A percentile compares a stretch with the other conserved stretches of the same genome.
Conservation (phyloP, 2,888 invertebrate species). For the Cheilosia vernalis region DNA sequence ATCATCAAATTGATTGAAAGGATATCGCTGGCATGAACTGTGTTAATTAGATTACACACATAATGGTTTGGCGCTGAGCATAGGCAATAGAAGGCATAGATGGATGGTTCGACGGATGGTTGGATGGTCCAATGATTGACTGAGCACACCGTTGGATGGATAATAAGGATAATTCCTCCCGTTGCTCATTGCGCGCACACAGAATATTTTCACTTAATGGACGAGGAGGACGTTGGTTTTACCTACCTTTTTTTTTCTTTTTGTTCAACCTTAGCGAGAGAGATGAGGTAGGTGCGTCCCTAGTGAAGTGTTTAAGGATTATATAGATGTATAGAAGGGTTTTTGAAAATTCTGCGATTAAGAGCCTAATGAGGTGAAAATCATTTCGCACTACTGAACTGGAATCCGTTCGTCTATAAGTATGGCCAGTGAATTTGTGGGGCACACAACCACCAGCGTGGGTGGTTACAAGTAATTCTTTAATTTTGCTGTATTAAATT, state of each 20-base stretch:
- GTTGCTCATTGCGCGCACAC: conserved; percentile 75
- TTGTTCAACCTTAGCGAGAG: not conserved
- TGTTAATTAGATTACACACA: conserved; percentile 75
- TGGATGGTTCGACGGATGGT: conserved; percentile 37
- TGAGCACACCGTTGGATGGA: conserved; percentile 66
- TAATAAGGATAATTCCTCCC: conserved; percentile 73
- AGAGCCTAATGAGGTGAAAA: conserved; percentile 72
- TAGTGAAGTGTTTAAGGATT: conserved; percentile 71
- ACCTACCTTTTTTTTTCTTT: too few species aligned
- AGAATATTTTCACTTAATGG: conserved; percentile 55
- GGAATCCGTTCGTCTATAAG: conserved; percentile 69
- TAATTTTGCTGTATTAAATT: not conserved
- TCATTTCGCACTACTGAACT: conserved; percentile 73
- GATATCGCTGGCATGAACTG: conserved; percentile 75
- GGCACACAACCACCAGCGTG: conserved; percentile 8
- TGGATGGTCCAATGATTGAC: conserved; percentile 59
- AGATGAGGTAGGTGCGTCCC: conserved; percentile 68
- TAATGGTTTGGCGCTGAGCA: conserved; percentile 48
- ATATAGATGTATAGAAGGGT: not conserved
- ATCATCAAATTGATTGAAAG: conserved; percentile 75
- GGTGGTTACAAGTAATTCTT: not conserved
- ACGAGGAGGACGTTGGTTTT: not conserved
- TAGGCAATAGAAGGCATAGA: conserved; percentile 22
- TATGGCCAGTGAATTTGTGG: conserved; percentile 71
- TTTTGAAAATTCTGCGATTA: conserved; percentile 52